Base-by-base conservation (phyloP, 2,888 invertebrate species). In the Trimorus sp. region DNA sequence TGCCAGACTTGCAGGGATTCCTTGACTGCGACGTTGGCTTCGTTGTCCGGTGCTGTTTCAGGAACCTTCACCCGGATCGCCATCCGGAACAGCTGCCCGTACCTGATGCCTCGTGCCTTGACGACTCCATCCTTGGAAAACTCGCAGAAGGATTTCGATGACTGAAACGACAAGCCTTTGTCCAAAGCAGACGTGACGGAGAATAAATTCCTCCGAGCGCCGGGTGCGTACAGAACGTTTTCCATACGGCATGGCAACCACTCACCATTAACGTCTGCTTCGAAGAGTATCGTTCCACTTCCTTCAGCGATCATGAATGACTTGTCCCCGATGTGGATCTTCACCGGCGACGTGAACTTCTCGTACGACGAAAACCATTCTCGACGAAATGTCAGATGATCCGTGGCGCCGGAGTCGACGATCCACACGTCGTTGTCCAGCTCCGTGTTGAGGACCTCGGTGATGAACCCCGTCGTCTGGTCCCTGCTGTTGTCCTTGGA, bases 1-100 rank as follows among this genome's bases (percentile, higher is more conserved):
- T 87, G 86, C 79, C 87, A 89, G 1, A 87, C 68, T 75, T 88
- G 87, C 58, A 87, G 69, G 54, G 77, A 60, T 1, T 65, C 71
- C 58, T 53, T 75, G 45, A 7, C 3, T 7, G 15, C 16, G 12
- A 68, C 7, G 12, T 58, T 58, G 15, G 51, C 16, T 58, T 69
- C 63, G 37, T 49, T 56, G n/a, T 56, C 56, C n/a, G 5, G 9
- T 26, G 9, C 54, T 26, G 14, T 6, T 9, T 2, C 26, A 51
- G 51, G 58, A 38, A 58, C 38, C 42, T 60, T 26, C n/a, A 69
- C 42, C 40, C 62, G 42, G 9, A 76, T 76, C 12, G 59, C 49
- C 71, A 78, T 71, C 16, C 73, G 65, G 16, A 71, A 74, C 14
- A 69, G 26, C 1, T 56, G 56, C 16, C 69, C 65, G 16, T 40